Percentiles rank a stretch among this genome's conserved stretches.
These are phyloP conservation scores for Cercocebus atys DNA, from an alignment of 2,113 vertebrate genomes.

Conservation along the genomic window DNA sequence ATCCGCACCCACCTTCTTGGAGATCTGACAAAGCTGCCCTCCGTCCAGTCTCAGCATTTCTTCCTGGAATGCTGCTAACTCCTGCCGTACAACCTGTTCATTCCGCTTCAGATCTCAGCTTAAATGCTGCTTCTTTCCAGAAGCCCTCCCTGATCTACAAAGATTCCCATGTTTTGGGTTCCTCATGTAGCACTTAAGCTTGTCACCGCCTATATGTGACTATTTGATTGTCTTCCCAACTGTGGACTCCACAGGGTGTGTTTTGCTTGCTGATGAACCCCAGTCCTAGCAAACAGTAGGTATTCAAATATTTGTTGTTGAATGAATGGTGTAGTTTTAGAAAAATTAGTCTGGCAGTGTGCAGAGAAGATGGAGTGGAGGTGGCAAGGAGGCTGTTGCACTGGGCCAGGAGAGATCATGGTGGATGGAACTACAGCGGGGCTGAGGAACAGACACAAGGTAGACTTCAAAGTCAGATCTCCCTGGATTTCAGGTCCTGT, in stretches of 20 bases:
- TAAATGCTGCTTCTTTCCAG: background rate
- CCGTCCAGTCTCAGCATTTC: background rate
- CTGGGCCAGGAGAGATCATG: background rate
- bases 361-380: background rate
- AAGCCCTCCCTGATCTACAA: background rate
- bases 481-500: background rate
- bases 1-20: background rate
- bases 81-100: background rate
- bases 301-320: background rate
- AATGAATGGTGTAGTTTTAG: background rate
- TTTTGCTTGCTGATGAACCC: background rate
- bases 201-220: background rate
- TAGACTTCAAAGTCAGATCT: background rate
- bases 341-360: background rate
- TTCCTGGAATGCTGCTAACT: background rate
- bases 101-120: background rate
- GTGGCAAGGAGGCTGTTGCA: rapidly evolving
- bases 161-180: rapidly evolving
- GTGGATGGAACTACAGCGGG: background rate
- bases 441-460: background rate
- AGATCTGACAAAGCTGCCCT: background rate
- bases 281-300: background rate
- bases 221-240: background rate
- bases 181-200: background rate
- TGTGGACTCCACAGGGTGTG: background rate